Evolutionary conservation across 2,888 invertebrate genomes (phyloP), one percentile per base, ranked within the genome.

Genomic region (Xylophagus ater): DNA sequence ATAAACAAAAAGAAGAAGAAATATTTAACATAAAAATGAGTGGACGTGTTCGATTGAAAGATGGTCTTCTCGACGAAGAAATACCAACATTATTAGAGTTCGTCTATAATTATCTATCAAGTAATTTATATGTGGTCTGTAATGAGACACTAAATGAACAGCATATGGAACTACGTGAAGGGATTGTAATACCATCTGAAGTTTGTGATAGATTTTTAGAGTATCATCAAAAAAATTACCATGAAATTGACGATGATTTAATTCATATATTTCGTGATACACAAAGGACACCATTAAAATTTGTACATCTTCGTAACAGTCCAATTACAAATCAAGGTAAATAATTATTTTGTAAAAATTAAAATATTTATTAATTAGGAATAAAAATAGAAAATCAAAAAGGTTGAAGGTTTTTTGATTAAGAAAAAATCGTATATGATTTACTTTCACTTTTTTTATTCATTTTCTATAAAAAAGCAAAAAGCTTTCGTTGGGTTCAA

Each of bases 261-360:
- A 73, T 84, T 9, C 71, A 74, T 49, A 67, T 86, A 49, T 86
- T 87, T 57, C 66, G 72, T 46, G 78, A 85, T 57, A 69, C 69
- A n/a, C 57, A 61, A 25, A 69, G 72, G 19, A 83, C 85, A 9
- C 72, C 78, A 39, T 63, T 89, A 32, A 74, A 77, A 52, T 67
- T 73, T 41, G 75, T 88, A 9, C 73, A 72, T 53, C 66, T 90
- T 47, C 69, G 78, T 36, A 78, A 82, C 55, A 77, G 82, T 17
- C 70, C 72, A 25, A 73, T 90, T 30, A 79, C 78, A 8, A 81
- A 84, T 57, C 67, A 71, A 43, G 81, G 84, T 40, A 64, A 52
- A 55, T 51, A 18, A 2, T 25, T 18, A 18, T 21, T 12, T 13
- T 21, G n/a, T n/a, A n/a, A n/a, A n/a, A n/a, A n/a, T n/a, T n/a